A percentile compares a stretch with the other conserved stretches of the same genome.
phyloP scores from a whole-genome alignment of 2,888 invertebrate genomes.

The Diaphora mendica region DNA sequence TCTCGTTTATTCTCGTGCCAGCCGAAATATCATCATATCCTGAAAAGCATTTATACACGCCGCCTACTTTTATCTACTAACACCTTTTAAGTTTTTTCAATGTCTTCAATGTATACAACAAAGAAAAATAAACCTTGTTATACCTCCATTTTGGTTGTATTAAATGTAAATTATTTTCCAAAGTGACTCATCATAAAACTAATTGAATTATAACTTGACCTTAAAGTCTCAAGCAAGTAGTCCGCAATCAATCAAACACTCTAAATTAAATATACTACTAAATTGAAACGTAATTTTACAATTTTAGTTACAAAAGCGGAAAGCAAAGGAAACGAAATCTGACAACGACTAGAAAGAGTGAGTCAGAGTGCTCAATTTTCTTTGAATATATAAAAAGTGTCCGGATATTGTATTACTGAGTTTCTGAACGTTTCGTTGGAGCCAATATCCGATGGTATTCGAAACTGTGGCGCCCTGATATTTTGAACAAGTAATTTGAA shows the following conservation, averaged over 20 bases:
- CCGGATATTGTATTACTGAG: slow-evolving; percentile 45
- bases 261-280: not conserved
- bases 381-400: slow-evolving; percentile 33
- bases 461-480: slow-evolving; percentile 19
- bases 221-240: too few species aligned
- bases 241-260: not conserved
- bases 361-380: slow-evolving; percentile 32
- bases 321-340: slow-evolving; percentile 11
- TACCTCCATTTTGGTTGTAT: not conserved
- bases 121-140: not conserved
- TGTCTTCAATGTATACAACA: not conserved
- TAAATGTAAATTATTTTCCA: not conserved
- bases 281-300: not conserved
- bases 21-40: not conserved
- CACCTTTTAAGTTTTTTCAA: not conserved
- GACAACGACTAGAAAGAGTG: slow-evolving; percentile 23
- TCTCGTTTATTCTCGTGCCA: too few species aligned
- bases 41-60: not conserved
- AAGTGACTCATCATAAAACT: not conserved
- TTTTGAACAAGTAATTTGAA: slow-evolving; percentile 19
- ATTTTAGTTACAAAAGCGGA: slow-evolving; percentile 17
- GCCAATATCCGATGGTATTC: slow-evolving; percentile 44
- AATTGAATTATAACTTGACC: not conserved
- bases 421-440: slow-evolving; percentile 30
- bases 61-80: not conserved